Evolutionary conservation across 2,888 invertebrate genomes (phyloP), one percentile per base, ranked within the genome.

Genomic region (Maniola hyperantus): DNA sequence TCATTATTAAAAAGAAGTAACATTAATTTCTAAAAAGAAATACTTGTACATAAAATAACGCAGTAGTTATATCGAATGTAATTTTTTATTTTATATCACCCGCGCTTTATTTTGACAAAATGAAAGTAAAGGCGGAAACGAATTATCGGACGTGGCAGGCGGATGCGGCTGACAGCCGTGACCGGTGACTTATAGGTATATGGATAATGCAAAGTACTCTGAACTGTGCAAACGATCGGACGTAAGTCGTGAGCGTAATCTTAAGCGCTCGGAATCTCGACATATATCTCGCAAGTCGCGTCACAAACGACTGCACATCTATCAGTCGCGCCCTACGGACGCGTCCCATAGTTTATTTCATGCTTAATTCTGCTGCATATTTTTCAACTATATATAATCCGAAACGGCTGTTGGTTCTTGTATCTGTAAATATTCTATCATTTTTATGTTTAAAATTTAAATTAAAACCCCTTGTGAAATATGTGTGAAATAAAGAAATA

Each of bases 401-500:
- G 84, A 78, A 81, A 81, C 81, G 80, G 83, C 84, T 90, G 89
- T 91, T 90, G 86, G 83, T 86, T 86, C 82, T 85, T 87, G 79
- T 88, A 84, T 83, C 77, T 91, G 91, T 91, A 91, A 90, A 91
- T 91, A 91, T 84, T 84, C 82, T 83, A 84, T 81, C 79, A 80
- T 83, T 83, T 87, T 87, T 87, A 18, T 84, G 87, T 72, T 89
- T 82, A 83, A 83, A 85, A 82, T 79, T 77, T 83, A 84, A 89
- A 86, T 84, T 83, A 81, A 85, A 85, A 42, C 77, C 78, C 81
- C 79, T 83, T 89, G 88, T 88, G 87, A 89, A 88, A 89, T 91
- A 90, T 83, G 90, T 91, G 91, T 91, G 91, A 88, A 91, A 90
- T 88, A 89, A 89, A 88, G 83, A 76, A 83, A 86, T 85, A 79